A percentile compares a stretch with the other conserved stretches of the same genome.
Conservation (phyloP, 2,113 vertebrate genomes). For the Calcarius ornatus region DNA sequence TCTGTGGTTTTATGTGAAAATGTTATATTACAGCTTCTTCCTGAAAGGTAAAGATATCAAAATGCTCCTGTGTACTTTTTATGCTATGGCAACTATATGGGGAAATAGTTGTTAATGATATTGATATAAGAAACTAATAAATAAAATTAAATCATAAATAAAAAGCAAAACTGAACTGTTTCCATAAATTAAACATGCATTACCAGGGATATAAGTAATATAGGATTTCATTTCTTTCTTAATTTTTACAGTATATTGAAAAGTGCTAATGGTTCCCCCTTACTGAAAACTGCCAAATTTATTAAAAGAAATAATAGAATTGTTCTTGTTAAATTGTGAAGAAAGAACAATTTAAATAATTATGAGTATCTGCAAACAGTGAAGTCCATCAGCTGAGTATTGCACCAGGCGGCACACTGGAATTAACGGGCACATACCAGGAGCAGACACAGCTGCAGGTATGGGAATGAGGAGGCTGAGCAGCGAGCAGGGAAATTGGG, state of each 20-base stretch:
- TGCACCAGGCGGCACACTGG: background rate
- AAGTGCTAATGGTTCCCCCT: background rate
- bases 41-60: background rate
- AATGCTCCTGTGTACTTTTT: background rate
- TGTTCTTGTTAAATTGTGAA: background rate
- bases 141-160: background rate
- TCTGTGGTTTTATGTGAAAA: background rate
- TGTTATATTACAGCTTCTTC: background rate
- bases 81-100: background rate
- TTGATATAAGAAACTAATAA: background rate
- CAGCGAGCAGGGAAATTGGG: fast-evolving
- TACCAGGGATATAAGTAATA: background rate
- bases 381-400: background rate
- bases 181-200: background rate
- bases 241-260: background rate
- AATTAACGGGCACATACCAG: fast-evolving
- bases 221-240: background rate
- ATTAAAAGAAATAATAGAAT: background rate
- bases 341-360: background rate
- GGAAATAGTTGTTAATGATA: background rate
- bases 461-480: background rate
- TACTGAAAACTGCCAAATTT: background rate
- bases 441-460: background rate
- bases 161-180: background rate
- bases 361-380: background rate